Conservation (phyloP, 2,113 vertebrate species). For the Platysteira castanea region DNA sequence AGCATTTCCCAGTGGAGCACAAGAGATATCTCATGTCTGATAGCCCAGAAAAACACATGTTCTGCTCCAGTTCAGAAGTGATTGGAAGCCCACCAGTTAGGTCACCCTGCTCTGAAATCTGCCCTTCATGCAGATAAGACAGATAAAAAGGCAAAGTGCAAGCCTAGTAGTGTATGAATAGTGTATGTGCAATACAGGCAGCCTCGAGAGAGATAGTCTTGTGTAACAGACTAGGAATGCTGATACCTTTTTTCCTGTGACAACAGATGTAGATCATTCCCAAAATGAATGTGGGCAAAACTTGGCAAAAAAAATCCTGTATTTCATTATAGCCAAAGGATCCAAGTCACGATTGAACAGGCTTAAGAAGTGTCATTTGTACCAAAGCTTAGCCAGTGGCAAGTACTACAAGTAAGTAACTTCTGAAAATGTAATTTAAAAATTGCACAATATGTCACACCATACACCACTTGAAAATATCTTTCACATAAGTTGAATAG, state of each 20-base stretch:
- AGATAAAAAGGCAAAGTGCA: neutral
- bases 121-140: neutral
- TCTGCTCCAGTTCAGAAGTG: neutral
- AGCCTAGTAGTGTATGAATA: neutral
- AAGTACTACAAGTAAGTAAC: neutral
- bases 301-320: neutral
- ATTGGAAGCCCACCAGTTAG: neutral
- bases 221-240: neutral
- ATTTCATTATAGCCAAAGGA: neutral
- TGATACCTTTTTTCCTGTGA: neutral
- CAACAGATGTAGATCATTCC: neutral
- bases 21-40: neutral
- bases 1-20: neutral
- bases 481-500: neutral
- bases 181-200: neutral
- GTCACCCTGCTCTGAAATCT: neutral
- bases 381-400: neutral
- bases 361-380: neutral
- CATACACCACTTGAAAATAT: neutral
- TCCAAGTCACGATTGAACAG: neutral
- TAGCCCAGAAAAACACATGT: neutral
- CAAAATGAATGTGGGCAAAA: neutral
- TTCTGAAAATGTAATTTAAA: neutral
- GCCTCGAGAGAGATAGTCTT: neutral
- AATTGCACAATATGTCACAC: neutral